Base-by-base conservation (phyloP, 92 coral and sea anemone genomes). In the Zoanthus sociatus region DNA sequence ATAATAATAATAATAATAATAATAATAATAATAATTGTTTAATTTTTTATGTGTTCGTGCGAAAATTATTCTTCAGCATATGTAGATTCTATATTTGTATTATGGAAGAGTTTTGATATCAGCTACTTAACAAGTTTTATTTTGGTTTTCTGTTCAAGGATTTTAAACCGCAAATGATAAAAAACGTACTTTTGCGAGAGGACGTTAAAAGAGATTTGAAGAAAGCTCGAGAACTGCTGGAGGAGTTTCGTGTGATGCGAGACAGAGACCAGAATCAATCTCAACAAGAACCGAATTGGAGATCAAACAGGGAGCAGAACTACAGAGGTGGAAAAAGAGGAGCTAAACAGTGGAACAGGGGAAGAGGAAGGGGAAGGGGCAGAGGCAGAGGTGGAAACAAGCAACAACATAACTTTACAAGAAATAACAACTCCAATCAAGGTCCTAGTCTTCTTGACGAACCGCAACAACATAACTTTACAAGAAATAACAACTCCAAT, bases 171-270 rank as follows among this genome's bases (percentile, higher is more conserved):
- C 53, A 82, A 16, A 87, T 82, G 20, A 89, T 92, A 37, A 86
- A 51, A 63, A 83, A 79, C 73, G 77, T 89, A 30, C 79, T 92
- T 18, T 46, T 20, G 13, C 90, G 92, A 16, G 94, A 89, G 12
- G 94, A 92, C 70, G 92, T 92, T 3, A 82, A 76, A 20, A 90
- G 92, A 56, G 83, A 86, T 68, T 12, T 89, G 50, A 69, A 70
- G 8, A 83, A 69, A 55, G 94, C 94, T 6, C 60, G 13, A n/a
- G 16, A 46, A 37, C 1, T 67, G 26, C 46, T 68, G 46, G 77
- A 83, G 45, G 87, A 83, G 47, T 68, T 67, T 32, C 76, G 30
- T 67, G 77, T 60, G 71, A 58, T 58, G 71, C 71, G 77, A 9
- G 55, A 71, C n/a, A 32, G 76, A 46, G 87, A 71, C 6, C 50